These are phyloP conservation scores for Pristionchus exspectatus DNA, from an alignment of 2,888 invertebrate species.

Conservation along the genomic window DNA sequence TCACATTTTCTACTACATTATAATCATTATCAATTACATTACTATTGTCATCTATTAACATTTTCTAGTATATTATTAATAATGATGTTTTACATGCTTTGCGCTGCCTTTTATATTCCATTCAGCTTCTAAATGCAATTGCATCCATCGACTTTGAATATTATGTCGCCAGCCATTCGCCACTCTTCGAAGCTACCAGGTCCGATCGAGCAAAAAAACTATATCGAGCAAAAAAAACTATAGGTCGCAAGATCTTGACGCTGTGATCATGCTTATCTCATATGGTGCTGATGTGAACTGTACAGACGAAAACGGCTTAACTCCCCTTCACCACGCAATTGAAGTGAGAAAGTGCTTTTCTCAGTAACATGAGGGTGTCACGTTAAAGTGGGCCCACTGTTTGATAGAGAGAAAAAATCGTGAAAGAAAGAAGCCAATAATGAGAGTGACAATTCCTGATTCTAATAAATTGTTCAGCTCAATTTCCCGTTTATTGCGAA, in stretches of 20 bases:
- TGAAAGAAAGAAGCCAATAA: no score
- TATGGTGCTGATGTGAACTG: neutral
- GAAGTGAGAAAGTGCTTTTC: neutral
- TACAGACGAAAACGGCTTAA: neutral
- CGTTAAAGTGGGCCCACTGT: no score
- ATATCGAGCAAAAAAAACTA: neutral
- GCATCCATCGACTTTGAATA: neutral
- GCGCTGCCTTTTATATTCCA: no score
- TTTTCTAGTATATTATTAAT: neutral
- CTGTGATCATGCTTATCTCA: neutral
- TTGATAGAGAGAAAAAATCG: no score
- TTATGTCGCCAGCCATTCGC: neutral
- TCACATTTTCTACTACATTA: neutral
- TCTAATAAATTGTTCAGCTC: neutral
- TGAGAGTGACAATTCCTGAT: no score
- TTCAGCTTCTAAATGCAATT: neutral
- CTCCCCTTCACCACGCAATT: neutral
- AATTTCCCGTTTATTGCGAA: neutral
- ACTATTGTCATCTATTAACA: neutral
- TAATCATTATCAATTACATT: neutral
- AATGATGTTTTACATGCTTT: neutral
- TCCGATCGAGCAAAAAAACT: neutral
- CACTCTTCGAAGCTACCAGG: neutral
- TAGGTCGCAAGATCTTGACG: neutral
- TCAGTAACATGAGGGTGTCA: no score